These are phyloP conservation scores for Balanococcus diminutus DNA, from an alignment of 2,888 invertebrate species.

Conservation along the genomic window DNA sequence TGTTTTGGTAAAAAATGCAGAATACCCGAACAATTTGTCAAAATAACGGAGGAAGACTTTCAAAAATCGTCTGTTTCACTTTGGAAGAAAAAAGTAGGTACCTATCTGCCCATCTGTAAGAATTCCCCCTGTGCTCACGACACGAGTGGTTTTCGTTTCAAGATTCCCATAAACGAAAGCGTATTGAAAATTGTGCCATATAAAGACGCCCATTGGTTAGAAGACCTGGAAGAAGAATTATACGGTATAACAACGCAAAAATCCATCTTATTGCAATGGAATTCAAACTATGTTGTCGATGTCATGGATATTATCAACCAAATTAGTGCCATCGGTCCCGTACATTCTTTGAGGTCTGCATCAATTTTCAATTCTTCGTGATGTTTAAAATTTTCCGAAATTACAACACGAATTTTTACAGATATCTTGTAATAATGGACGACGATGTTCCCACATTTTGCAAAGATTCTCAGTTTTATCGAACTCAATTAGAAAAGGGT, in stretches of 20 bases:
- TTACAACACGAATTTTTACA: too few species aligned
- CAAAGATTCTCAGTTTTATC: constrained; percentile 35
- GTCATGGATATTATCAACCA: constrained; percentile 10
- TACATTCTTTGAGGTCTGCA: constrained; percentile 14
- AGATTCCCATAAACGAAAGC: not conserved
- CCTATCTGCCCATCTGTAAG: not conserved
- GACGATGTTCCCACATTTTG: not conserved
- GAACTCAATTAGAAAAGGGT: constrained; percentile 52
- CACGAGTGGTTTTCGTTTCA: not conserved
- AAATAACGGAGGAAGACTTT: not conserved
- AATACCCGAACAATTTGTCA: not conserved
- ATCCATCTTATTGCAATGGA: constrained; percentile 36
- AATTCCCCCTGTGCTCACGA: too few species aligned
- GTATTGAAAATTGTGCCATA: constrained; percentile 7
- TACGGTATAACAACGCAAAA: not conserved
- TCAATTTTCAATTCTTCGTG: not conserved
- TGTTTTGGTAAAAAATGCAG: not conserved
- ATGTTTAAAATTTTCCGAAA: too few species aligned
- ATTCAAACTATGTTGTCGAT: constrained; percentile 1
- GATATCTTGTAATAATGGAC: constrained; percentile 31
- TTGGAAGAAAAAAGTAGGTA: constrained; percentile 46
- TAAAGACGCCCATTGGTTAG: constrained; percentile 15
- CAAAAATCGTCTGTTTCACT: not conserved
- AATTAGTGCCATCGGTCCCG: not conserved
- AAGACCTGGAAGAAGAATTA: constrained; percentile 49